These are phyloP conservation scores for Notothenia rossii DNA, from an alignment of 2,113 vertebrate species.

Conservation along the genomic window DNA sequence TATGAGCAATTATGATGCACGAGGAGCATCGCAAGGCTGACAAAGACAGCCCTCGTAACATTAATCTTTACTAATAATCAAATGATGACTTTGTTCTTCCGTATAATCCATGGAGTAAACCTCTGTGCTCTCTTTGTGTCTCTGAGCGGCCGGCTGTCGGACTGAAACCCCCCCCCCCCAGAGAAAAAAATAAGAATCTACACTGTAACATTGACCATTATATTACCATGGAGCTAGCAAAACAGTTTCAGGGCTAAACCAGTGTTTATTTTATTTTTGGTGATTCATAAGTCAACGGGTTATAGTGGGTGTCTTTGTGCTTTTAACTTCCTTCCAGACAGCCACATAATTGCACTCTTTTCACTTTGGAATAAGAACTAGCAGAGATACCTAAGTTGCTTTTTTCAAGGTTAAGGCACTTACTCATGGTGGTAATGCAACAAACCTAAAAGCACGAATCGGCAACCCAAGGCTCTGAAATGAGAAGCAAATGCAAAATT, in stretches of 20 bases:
- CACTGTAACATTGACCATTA: slow-evolving; percentile 2
- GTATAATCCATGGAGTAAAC: slow-evolving; percentile 40
- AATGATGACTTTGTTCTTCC: slow-evolving; percentile 47
- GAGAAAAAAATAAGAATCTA: neutral
- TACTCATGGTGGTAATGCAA: neutral
- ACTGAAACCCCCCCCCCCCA: slow-evolving; percentile 13
- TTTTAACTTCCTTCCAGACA: neutral
- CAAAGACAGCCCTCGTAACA: slow-evolving; percentile 17
- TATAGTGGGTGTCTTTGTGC: neutral
- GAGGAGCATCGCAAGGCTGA: slow-evolving; percentile 25
- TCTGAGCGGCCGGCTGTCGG: slow-evolving; percentile 17
- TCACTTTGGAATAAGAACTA: slow-evolving; percentile 16
- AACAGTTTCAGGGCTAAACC: neutral
- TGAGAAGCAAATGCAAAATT: too few relatives aligned
- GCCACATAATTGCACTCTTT: neutral
- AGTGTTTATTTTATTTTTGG: neutral
- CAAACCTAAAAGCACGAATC: neutral
- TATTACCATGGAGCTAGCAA: neutral
- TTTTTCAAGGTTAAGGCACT: slow-evolving; percentile 25
- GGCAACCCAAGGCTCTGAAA: too few relatives aligned
- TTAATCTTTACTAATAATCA: slow-evolving; percentile 52
- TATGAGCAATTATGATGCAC: slow-evolving; percentile 53
- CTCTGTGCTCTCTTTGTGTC: slow-evolving; percentile 26
- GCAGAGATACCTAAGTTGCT: slow-evolving; percentile 7
- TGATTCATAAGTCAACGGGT: neutral